phyloP scores from a whole-genome alignment of 2,888 invertebrate species.

The Lordiphosa andalusiaca region DNA sequence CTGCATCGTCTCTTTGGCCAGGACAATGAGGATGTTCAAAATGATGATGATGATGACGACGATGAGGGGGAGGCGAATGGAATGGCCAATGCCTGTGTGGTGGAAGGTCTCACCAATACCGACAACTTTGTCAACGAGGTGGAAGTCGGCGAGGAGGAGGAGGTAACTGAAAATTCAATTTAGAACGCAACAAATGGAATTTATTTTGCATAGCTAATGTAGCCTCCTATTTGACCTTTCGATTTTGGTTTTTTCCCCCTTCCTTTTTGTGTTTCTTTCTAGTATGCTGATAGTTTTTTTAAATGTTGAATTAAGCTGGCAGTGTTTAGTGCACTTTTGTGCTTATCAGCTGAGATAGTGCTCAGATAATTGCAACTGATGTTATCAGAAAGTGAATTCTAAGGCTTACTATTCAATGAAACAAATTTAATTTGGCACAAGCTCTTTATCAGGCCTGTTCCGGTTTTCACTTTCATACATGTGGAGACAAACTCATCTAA shows the following conservation, averaged over 20 bases:
- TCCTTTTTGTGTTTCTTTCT: background rate
- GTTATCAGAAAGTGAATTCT: too few relatives aligned
- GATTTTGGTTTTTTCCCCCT: background rate
- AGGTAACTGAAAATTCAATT: slow-evolving; percentile 58
- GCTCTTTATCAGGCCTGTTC: too few relatives aligned
- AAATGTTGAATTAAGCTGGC: too few relatives aligned
- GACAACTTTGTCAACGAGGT: slow-evolving; percentile 65
- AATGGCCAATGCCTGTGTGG: slow-evolving; percentile 56
- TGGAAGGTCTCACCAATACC: slow-evolving; percentile 48
- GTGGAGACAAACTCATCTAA: too few relatives aligned
- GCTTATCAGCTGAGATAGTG: too few relatives aligned
- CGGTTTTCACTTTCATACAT: too few relatives aligned
- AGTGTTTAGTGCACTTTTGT: too few relatives aligned
- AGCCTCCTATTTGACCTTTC: slow-evolving; percentile 31
- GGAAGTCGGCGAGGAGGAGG: slow-evolving; percentile 64
- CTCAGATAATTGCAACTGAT: too few relatives aligned
- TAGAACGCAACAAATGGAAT: slow-evolving; percentile 1
- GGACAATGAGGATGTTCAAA: slow-evolving; percentile 32
- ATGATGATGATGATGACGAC: slow-evolving; percentile 41
- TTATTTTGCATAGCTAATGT: slow-evolving; percentile 36
- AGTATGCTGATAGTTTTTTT: too few relatives aligned
- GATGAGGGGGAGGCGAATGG: slow-evolving; percentile 21
- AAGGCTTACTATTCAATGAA: too few relatives aligned
- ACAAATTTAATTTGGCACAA: too few relatives aligned
- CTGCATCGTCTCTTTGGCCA: slow-evolving; percentile 42